These are phyloP conservation scores for Xiphophorus birchmanni DNA, from an alignment of 2,797 vertebrate species.

Conservation along the genomic window DNA sequence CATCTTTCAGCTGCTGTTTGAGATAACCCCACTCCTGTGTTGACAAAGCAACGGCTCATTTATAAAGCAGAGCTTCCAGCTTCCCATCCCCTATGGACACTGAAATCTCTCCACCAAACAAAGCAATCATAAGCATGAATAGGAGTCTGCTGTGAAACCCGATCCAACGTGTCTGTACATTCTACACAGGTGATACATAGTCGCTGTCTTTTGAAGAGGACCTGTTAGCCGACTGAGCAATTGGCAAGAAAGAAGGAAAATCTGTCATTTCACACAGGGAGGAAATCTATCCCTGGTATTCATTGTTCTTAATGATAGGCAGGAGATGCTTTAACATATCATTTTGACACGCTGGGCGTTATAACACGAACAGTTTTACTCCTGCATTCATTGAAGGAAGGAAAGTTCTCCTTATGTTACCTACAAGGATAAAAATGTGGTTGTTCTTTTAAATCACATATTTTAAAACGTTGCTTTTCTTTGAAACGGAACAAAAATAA, in stretches of 20 bases:
- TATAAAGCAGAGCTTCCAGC: constrained; percentile 71
- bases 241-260: constrained; percentile 69
- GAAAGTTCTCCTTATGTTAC: constrained; percentile 71
- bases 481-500: not conserved
- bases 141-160: constrained; percentile 71
- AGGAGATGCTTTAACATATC: constrained; percentile 75
- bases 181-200: constrained; percentile 77
- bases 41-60: constrained; percentile 78
- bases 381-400: constrained; percentile 62
- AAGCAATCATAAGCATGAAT: constrained; percentile 77
- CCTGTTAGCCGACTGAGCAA: constrained; percentile 68
- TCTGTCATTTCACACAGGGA: constrained; percentile 77
- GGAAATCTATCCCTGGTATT: constrained; percentile 70
- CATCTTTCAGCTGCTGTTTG: constrained; percentile 69
- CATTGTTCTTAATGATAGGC: constrained; percentile 76
- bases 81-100: constrained; percentile 72
- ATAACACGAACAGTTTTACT: constrained; percentile 75
- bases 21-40: constrained; percentile 69
- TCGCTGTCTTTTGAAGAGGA: constrained; percentile 65
- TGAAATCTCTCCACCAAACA: constrained; percentile 71
- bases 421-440: constrained; percentile 35
- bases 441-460: constrained; percentile 22
- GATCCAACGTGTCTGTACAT: constrained; percentile 66
- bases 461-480: not conserved
- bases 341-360: constrained; percentile 74